Evolutionary conservation across 1,140 invertebrate genomes (phyloP).

Genomic region (Aethina tumida): DNA sequence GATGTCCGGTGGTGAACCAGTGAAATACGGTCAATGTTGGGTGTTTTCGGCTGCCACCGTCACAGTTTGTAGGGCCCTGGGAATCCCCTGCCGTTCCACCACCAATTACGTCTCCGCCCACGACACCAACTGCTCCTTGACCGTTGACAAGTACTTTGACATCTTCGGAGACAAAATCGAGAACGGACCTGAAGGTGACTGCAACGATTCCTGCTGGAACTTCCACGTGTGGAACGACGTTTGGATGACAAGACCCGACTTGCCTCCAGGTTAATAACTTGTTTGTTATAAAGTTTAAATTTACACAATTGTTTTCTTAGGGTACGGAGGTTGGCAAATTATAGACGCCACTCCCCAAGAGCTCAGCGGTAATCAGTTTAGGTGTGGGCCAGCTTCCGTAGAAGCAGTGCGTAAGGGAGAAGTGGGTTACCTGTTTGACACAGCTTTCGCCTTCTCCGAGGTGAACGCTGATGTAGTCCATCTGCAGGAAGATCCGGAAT

Average conservation of each 20-base stretch:
- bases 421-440: conserved; percentile 64
- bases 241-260: conserved; percentile 68
- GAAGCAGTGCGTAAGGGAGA: conserved; percentile 63
- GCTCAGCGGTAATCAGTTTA: conserved; percentile 48
- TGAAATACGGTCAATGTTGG: conserved; percentile 78
- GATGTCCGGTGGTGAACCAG: conserved; percentile 49
- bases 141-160: conserved; percentile 55
- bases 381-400: conserved; percentile 62
- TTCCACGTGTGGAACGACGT: conserved; percentile 82
- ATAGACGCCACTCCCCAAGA: conserved; percentile 73
- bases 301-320: neutral
- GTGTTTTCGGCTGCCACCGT: conserved; percentile 64
- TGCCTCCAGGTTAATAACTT: conserved; percentile 41
- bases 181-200: conserved; percentile 48
- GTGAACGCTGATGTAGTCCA: conserved; percentile 69
- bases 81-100: conserved; percentile 60
- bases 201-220: conserved; percentile 58
- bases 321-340: conserved; percentile 71
- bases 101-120: conserved; percentile 73
- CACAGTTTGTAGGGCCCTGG: conserved; percentile 51
- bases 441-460: conserved; percentile 65
- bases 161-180: conserved; percentile 51
- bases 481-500: conserved; percentile 53
- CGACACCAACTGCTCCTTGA: conserved; percentile 61
- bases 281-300: neutral